Evolutionary conservation across 2,113 vertebrate genomes (phyloP).

Genomic region (Brachyhypopomus gauderio): DNA sequence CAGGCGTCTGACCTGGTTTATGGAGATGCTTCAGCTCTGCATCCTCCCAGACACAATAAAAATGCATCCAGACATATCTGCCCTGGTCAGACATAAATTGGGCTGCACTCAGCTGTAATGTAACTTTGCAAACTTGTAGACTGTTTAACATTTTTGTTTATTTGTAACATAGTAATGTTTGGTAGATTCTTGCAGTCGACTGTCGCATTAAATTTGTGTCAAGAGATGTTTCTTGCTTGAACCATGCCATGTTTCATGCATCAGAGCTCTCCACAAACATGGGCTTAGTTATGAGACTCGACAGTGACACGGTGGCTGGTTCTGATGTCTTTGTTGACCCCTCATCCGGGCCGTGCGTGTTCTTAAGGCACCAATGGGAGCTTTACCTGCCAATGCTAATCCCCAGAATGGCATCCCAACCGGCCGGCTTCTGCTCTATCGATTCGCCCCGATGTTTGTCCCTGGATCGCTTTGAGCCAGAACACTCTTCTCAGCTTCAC

Average conservation of each 20-base stretch:
- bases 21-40: slow-evolving; percentile 15
- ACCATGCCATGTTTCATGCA: background rate
- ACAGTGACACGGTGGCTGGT: background rate
- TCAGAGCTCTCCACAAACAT: background rate
- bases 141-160: slow-evolving; percentile 30
- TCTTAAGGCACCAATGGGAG: slow-evolving; percentile 48
- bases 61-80: slow-evolving; percentile 45
- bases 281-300: background rate
- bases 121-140: background rate
- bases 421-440: slow-evolving; percentile 63
- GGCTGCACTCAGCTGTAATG: background rate
- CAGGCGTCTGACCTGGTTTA: slow-evolving; percentile 41
- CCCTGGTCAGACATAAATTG: slow-evolving; percentile 4
- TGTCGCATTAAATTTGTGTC: no score
- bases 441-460: slow-evolving; percentile 72
- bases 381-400: slow-evolving; percentile 65
- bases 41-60: slow-evolving; percentile 54
- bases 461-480: slow-evolving; percentile 69
- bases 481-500: slow-evolving; percentile 60
- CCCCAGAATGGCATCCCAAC: slow-evolving; percentile 52
- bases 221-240: background rate
- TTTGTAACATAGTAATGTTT: slow-evolving; percentile 8
- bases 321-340: slow-evolving; percentile 24
- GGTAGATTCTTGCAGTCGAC: slow-evolving; percentile 3
- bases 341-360: slow-evolving; percentile 35